Conservation (phyloP, 2,113 vertebrate species). For the Menidia beryllina region DNA sequence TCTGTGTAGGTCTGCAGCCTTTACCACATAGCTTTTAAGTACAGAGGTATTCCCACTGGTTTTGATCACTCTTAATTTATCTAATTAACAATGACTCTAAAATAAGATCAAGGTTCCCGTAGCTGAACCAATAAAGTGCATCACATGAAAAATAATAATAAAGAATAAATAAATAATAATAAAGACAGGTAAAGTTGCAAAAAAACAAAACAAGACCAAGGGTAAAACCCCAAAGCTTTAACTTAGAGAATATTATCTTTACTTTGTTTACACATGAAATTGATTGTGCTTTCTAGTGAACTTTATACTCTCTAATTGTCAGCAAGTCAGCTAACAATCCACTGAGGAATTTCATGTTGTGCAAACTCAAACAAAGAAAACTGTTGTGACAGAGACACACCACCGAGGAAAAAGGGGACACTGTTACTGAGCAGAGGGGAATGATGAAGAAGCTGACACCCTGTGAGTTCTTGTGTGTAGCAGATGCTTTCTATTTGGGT, state of each 20-base stretch:
- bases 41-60: neutral
- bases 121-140: too few species aligned
- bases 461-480: conserved; percentile 54
- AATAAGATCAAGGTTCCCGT: too few species aligned
- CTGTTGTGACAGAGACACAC: conserved; percentile 15
- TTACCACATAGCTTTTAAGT: neutral
- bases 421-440: conserved; percentile 61
- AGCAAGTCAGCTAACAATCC: conserved; percentile 12
- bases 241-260: conserved; percentile 37
- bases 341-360: conserved; percentile 22
- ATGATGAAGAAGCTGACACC: conserved; percentile 63
- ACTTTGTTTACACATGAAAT: neutral
- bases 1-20: neutral
- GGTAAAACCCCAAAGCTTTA: conserved; percentile 27
- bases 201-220: conserved; percentile 45
- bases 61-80: neutral
- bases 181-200: conserved; percentile 41
- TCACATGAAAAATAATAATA: too few species aligned
- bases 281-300: neutral
- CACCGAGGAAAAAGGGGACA: conserved; percentile 61
- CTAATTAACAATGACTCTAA: too few species aligned
- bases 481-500: conserved; percentile 68
- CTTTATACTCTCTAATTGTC: neutral
- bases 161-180: too few species aligned
- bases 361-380: conserved; percentile 30